Percentiles rank a stretch among this genome's conserved stretches.
Conservation (phyloP, 2,797 vertebrate species). For the Danionella dracula region DNA sequence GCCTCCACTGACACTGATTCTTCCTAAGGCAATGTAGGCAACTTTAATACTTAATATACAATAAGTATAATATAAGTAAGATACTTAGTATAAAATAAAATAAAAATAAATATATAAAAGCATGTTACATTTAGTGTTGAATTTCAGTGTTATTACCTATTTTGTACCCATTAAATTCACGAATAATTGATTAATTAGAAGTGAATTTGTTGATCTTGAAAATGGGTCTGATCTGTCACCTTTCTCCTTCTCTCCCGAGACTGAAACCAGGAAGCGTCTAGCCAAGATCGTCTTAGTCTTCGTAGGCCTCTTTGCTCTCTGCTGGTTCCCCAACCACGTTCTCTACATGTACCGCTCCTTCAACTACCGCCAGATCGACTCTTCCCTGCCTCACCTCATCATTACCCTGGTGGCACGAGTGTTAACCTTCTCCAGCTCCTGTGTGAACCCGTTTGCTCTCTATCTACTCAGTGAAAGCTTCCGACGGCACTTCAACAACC, state of each 20-base stretch:
- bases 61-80: too few species aligned
- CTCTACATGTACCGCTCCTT: conserved; percentile 93
- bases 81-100: too few species aligned
- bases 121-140: too few species aligned
- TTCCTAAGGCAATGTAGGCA: too few species aligned
- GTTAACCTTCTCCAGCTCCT: conserved; percentile 91
- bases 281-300: conserved; percentile 93
- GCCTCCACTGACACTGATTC: too few species aligned
- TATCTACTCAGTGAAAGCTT: conserved; percentile 92
- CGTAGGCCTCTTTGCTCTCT: conserved; percentile 88
- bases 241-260: conserved; percentile 66
- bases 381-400: conserved; percentile 82
- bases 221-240: too few species aligned
- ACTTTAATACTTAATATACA: too few species aligned
- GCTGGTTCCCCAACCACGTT: conserved; percentile 90
- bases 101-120: too few species aligned
- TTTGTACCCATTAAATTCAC: too few species aligned
- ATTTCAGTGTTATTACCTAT: too few species aligned
- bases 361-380: conserved; percentile 89
- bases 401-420: conserved; percentile 83
- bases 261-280: conserved; percentile 88
- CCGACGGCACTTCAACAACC: conserved; percentile 88
- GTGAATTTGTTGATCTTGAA: too few species aligned
- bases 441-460: conserved; percentile 90
- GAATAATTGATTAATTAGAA: too few species aligned